phyloP scores from a whole-genome alignment of 2,113 vertebrate genomes.

The Axis porcinus region DNA sequence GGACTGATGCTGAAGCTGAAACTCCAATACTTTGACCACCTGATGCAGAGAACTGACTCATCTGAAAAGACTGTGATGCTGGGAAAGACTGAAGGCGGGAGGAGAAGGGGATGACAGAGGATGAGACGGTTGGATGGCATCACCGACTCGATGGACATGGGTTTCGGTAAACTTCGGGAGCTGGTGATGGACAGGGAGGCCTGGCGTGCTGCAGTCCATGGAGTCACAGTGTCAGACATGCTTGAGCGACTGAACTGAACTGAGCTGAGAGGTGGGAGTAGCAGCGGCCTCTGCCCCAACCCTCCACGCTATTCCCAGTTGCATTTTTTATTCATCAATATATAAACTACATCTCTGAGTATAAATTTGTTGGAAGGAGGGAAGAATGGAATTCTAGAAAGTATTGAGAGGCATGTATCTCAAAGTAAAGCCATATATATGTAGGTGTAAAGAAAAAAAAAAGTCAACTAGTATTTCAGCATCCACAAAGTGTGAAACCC shows the following conservation, averaged over 20 bases:
- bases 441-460: neutral
- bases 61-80: neutral
- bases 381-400: neutral
- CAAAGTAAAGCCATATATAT: neutral
- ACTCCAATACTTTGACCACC: neutral
- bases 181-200: neutral
- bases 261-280: neutral
- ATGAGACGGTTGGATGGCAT: neutral
- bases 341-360: neutral
- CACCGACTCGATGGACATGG: neutral
- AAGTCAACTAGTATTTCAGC: neutral
- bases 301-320: neutral
- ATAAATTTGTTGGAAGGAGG: neutral
- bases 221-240: rapidly evolving
- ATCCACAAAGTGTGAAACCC: neutral
- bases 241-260: neutral
- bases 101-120: neutral
- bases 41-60: neutral
- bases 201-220: neutral
- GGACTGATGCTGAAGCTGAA: neutral
- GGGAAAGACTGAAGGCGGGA: neutral
- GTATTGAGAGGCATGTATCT: neutral
- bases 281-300: neutral
- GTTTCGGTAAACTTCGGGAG: rapidly evolving
- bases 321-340: neutral